phyloP scores from a whole-genome alignment of 2,113 vertebrate species.

The Equus quagga region DNA sequence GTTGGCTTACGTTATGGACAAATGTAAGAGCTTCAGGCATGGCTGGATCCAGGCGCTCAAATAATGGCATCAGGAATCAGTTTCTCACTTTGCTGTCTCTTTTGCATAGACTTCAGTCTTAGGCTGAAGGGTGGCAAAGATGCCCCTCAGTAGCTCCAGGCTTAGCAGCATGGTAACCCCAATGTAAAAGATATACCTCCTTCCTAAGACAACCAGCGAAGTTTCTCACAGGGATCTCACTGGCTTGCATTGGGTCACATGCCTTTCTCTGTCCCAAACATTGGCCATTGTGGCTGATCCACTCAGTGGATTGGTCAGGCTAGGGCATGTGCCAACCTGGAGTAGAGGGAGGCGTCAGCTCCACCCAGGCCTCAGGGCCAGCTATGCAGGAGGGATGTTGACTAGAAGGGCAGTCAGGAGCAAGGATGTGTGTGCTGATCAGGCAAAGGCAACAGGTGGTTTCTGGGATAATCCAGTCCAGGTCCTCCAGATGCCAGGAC shows the following conservation, averaged over 20 bases:
- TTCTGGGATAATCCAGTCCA: not conserved
- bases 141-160: not conserved
- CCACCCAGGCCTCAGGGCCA: not conserved
- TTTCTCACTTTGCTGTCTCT: not conserved
- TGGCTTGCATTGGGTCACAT: not conserved
- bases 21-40: conserved; percentile 30
- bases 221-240: not conserved
- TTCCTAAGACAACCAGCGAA: not conserved
- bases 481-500: not conserved
- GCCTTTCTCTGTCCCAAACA: not conserved
- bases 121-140: not conserved
- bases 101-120: not conserved
- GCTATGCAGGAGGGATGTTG: not conserved
- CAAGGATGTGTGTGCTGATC: not conserved
- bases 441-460: not conserved
- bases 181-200: not conserved
- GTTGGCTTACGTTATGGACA: not conserved
- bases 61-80: not conserved
- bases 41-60: conserved; percentile 9
- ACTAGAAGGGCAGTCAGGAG: not conserved
- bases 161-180: not conserved
- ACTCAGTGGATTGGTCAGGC: not conserved
- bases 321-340: not conserved
- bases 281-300: not conserved
- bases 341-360: not conserved